These are phyloP conservation scores for Gadus macrocephalus DNA, from an alignment of 2,113 vertebrate species.

Conservation along the genomic window DNA sequence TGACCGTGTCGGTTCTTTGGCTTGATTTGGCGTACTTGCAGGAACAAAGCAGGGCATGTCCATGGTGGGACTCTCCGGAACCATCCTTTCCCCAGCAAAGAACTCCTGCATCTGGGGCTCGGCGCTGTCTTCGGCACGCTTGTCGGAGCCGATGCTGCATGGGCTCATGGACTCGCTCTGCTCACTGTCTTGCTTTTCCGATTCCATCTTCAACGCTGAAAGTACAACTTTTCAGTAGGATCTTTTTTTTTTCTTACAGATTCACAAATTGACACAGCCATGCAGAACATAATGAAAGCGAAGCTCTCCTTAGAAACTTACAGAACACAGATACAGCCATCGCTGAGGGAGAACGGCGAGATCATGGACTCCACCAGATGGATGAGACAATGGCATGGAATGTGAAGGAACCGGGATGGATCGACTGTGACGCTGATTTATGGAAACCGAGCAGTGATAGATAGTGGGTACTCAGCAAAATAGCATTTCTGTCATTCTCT, in stretches of 20 bases:
- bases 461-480: slow-evolving; percentile 41
- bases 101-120: slow-evolving; percentile 61
- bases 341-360: slow-evolving; percentile 57
- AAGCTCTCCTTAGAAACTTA: slow-evolving; percentile 68
- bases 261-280: slow-evolving; percentile 38
- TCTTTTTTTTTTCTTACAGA: slow-evolving; percentile 50
- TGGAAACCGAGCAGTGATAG: slow-evolving; percentile 59
- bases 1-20: slow-evolving; percentile 58
- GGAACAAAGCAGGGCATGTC: slow-evolving; percentile 63
- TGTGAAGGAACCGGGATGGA: slow-evolving; percentile 63
- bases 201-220: slow-evolving; percentile 98
- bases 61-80: slow-evolving; percentile 66
- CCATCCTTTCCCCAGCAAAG: slow-evolving; percentile 63
- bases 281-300: slow-evolving; percentile 51
- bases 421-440: slow-evolving; percentile 60
- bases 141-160: slow-evolving; percentile 69
- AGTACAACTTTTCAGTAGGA: slow-evolving; percentile 91
- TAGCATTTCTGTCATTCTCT: slow-evolving; percentile 56
- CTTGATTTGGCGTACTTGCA: slow-evolving; percentile 58
- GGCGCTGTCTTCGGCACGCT: slow-evolving; percentile 62
- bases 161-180: slow-evolving; percentile 69
- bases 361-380: slow-evolving; percentile 65
- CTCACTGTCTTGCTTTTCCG: slow-evolving; percentile 74
- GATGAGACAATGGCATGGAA: slow-evolving; percentile 63
- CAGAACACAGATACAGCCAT: slow-evolving; percentile 65